Conservation (phyloP, 1,140 invertebrate species). For the Drosophila pachea region DNA sequence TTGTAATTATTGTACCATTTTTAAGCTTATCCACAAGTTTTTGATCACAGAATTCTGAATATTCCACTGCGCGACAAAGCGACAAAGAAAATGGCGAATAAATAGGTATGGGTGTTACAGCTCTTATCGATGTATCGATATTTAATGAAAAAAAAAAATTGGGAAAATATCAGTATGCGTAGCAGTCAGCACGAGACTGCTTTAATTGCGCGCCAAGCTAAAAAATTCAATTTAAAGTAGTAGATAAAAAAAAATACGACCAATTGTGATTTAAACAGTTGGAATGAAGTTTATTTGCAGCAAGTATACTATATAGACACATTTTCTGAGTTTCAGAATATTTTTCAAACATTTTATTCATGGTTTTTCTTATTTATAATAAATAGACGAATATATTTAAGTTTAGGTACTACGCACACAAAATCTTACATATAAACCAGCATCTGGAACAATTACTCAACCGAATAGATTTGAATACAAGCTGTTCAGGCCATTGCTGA, state of each 20-base stretch:
- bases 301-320: not conserved
- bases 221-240: not conserved
- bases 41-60: constrained; percentile 70
- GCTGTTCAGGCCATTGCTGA: constrained; percentile 87
- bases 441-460: constrained; percentile 61
- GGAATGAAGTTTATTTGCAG: no score
- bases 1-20: constrained; percentile 62
- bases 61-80: constrained; percentile 60
- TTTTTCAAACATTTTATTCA: constrained; percentile 27
- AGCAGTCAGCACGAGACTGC: not conserved
- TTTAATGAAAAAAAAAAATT: not conserved
- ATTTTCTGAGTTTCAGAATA: not conserved
- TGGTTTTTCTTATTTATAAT: constrained; percentile 30
- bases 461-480: constrained; percentile 88
- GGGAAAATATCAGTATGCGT: not conserved
- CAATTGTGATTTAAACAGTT: not conserved
- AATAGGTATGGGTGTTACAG: constrained; percentile 19
- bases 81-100: constrained; percentile 72
- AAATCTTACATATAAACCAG: constrained; percentile 21
- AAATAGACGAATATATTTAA: constrained; percentile 36
- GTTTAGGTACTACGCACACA: constrained; percentile 32
- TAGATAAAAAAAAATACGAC: no score
- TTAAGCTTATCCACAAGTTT: constrained; percentile 61
- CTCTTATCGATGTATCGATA: constrained; percentile 16
- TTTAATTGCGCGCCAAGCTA: not conserved